A percentile compares a stretch with the other conserved stretches of the same genome.
Conservation (phyloP, 1,140 invertebrate species). For the Hermetia illucens region DNA sequence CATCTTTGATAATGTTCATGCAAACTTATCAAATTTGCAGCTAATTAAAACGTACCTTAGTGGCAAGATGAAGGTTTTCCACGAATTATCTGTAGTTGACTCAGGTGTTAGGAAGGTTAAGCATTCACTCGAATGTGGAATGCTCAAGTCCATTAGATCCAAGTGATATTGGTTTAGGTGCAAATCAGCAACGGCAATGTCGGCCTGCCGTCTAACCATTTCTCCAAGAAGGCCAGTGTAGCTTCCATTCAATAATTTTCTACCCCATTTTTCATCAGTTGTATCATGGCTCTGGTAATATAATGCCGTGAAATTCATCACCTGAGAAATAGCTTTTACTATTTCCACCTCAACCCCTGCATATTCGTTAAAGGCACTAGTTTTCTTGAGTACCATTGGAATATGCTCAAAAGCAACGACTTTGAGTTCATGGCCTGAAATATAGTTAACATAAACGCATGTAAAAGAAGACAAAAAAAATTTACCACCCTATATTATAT, state of each 20-base stretch:
- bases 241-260: slow-evolving; percentile 38
- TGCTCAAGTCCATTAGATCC: slow-evolving; percentile 55
- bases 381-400: slow-evolving; percentile 44
- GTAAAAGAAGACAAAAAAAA: too few species aligned
- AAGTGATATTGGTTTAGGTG: slow-evolving; percentile 55
- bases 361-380: slow-evolving; percentile 25
- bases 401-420: slow-evolving; percentile 54
- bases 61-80: slow-evolving; percentile 66
- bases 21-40: neutral
- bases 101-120: slow-evolving; percentile 70
- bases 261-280: slow-evolving; percentile 48
- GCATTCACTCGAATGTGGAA: slow-evolving; percentile 64
- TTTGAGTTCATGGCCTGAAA: slow-evolving; percentile 32
- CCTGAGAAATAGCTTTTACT: slow-evolving; percentile 44
- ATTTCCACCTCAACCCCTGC: slow-evolving; percentile 51
- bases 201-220: slow-evolving; percentile 45
- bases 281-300: slow-evolving; percentile 47
- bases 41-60: slow-evolving; percentile 41
- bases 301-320: slow-evolving; percentile 26
- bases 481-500: too few species aligned
- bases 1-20: too few species aligned
- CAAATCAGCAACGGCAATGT: slow-evolving; percentile 62
- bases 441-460: too few species aligned
- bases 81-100: slow-evolving; percentile 60
- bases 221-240: slow-evolving; percentile 57